Evolutionary conservation across 2,888 invertebrate species (phyloP), one percentile per base, ranked within the genome.

Genomic region (Hedychridium roseum): DNA sequence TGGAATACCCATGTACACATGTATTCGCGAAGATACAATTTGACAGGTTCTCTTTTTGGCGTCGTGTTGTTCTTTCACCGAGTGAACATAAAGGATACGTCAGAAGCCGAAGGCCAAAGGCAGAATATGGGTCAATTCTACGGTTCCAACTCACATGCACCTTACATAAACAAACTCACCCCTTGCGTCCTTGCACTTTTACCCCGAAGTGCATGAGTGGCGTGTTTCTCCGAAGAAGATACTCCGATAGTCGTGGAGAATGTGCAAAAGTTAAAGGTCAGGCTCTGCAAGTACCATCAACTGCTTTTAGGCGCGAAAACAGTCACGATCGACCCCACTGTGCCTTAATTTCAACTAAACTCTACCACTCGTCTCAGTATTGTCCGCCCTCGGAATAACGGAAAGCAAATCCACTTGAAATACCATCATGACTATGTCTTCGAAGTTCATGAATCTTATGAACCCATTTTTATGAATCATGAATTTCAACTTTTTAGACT

Each of bases 231-330:
- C 37, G 40, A 42, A 34, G 17, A 30, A 42, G 14, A 11, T 40
- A 14, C 28, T n/a, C n/a, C n/a, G n/a, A n/a, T 40, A 38, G 28
- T 39, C 34, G 46, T 37, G 27, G 51, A 54, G 51, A 47, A 43
- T 56, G 52, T 53, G 66, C 66, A 63, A 69, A 66, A 70, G 69
- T 72, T 72, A 72, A 71, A 71, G 70, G 70, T 71, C 72, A 67
- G 57, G 56, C 52, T 37, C 42, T 15, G 45, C 43, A 43, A 42
- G 41, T 47, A 40, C 47, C 50, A 62, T 64, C 60, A 52, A 58
- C 62, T 59, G 52, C 54, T 62, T 63, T 55, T 62, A 50, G 57
- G 53, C 47, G 57, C 27, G 54, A 34, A 50, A 49, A 31, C 61
- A 47, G 48, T 60, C 64, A 54, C 57, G 49, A 49, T 44, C 50